Percentiles rank a stretch among this genome's conserved stretches.
Evolutionary conservation across 2,113 vertebrate species (phyloP).

Genomic region (Muntiacus muntjak): DNA sequence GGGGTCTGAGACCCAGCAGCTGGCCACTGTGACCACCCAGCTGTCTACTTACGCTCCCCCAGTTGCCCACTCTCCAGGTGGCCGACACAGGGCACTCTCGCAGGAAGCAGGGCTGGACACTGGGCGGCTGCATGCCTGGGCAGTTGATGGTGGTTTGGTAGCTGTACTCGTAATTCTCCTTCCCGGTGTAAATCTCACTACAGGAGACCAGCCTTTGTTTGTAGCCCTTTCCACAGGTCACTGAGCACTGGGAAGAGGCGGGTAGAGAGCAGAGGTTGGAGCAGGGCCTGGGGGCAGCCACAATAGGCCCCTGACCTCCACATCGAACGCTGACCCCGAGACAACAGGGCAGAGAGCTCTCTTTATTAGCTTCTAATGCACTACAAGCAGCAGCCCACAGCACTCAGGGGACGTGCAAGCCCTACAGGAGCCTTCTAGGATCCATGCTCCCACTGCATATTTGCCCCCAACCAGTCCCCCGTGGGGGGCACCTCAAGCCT

Average conservation of each 20-base stretch:
- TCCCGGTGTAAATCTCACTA: conserved; percentile 92
- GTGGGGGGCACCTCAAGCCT: background rate
- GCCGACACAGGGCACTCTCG: conserved; percentile 82
- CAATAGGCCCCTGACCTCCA: background rate
- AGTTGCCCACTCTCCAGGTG: conserved; percentile 92
- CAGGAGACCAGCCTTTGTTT: conserved; percentile 93
- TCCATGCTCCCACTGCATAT: background rate
- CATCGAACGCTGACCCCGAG: background rate
- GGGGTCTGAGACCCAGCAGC: no score
- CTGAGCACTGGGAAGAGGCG: conserved; percentile 87
- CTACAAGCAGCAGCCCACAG: background rate
- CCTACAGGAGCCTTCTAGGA: fast-evolving
- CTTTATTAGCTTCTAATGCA: background rate
- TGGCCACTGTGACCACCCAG: fast-evolving
- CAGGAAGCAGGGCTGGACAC: conserved; percentile 87
- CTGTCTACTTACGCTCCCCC: conserved; percentile 88
- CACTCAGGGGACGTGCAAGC: background rate
- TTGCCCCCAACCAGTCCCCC: fast-evolving
- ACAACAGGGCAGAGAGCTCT: background rate
- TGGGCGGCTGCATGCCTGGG: conserved; percentile 90
- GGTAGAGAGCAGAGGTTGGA: background rate
- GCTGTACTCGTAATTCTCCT: conserved; percentile 94
- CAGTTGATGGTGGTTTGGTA: conserved; percentile 91
- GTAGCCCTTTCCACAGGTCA: conserved; percentile 94
- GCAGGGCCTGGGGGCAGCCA: background rate